Percentiles rank a stretch among this genome's conserved stretches.
These are phyloP conservation scores for Xestia ashworthii DNA, from an alignment of 2,888 invertebrate species.

Conservation along the genomic window DNA sequence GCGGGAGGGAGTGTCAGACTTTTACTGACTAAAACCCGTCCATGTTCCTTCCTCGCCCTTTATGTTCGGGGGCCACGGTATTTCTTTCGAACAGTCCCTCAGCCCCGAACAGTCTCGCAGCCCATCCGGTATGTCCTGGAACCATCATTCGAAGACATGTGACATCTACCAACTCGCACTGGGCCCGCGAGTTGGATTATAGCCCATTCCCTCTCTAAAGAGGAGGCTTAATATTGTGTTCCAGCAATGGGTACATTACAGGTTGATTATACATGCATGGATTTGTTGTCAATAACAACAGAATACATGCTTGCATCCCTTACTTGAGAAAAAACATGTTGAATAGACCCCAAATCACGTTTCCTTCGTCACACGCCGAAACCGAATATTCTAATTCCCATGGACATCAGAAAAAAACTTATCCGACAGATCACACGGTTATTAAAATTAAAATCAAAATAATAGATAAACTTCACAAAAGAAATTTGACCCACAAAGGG, in stretches of 20 bases:
- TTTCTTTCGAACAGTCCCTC: too few species aligned
- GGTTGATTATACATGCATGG: neutral
- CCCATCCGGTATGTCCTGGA: too few species aligned
- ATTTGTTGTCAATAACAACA: neutral
- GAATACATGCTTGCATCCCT: neutral
- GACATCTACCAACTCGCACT: neutral
- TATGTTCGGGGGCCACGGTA: too few species aligned
- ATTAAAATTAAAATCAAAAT: constrained; percentile 73
- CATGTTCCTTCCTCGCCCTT: too few species aligned
- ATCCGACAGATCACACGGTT: constrained; percentile 74
- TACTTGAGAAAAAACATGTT: neutral
- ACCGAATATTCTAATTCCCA: constrained; percentile 55
- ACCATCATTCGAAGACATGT: too few species aligned
- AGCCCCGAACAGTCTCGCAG: too few species aligned
- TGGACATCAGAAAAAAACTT: constrained; percentile 32
- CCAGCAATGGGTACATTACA: neutral
- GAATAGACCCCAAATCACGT: constrained; percentile 26
- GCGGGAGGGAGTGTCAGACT: too few species aligned
- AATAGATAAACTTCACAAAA: constrained; percentile 72
- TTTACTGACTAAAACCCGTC: too few species aligned
- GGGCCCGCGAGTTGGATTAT: neutral
- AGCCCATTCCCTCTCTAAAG: neutral
- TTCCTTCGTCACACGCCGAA: constrained; percentile 31
- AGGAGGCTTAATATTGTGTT: neutral
- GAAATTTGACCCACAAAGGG: constrained; percentile 73